Conservation (phyloP, 2,797 vertebrate species). For the Lycodopsis pacificus region DNA sequence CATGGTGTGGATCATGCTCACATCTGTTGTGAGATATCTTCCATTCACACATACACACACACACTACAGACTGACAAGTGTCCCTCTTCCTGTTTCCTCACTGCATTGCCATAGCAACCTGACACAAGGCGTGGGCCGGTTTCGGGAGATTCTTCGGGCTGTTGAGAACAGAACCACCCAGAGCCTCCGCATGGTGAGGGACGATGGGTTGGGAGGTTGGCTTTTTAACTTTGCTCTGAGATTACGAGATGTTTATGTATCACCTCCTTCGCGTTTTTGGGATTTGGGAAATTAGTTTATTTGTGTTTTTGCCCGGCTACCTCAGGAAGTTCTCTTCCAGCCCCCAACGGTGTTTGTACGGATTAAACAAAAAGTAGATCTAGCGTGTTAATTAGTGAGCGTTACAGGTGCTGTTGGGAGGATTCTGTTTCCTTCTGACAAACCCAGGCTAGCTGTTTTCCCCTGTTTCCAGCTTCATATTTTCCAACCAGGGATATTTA, state of each 20-base stretch:
- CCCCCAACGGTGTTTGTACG: background rate
- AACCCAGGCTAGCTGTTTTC: background rate
- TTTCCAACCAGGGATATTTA: too few relatives aligned
- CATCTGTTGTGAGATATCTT: background rate
- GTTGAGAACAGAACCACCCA: conserved; percentile 98
- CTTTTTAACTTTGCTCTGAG: background rate
- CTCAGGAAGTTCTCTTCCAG: background rate
- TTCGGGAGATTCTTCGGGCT: conserved; percentile 96
- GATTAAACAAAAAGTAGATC: background rate
- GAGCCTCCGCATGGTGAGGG: conserved; percentile 96
- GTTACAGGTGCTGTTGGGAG: too few relatives aligned
- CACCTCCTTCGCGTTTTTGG: background rate
- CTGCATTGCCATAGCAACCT: conserved; percentile 87
- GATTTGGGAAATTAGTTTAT: background rate
- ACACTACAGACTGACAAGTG: conserved; percentile 8
- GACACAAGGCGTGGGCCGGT: conserved; percentile 95
- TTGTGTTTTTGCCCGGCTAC: background rate
- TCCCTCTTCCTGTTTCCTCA: conserved; percentile 23
- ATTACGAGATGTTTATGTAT: background rate
- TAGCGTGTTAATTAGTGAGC: background rate
- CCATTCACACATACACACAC: background rate
- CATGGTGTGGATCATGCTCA: background rate
- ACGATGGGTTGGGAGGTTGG: background rate
- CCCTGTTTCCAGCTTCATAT: background rate
- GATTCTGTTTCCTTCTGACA: too few relatives aligned